phyloP scores from a whole-genome alignment of 2,888 invertebrate genomes.

The Hydrotaea cyrtoneurina region DNA sequence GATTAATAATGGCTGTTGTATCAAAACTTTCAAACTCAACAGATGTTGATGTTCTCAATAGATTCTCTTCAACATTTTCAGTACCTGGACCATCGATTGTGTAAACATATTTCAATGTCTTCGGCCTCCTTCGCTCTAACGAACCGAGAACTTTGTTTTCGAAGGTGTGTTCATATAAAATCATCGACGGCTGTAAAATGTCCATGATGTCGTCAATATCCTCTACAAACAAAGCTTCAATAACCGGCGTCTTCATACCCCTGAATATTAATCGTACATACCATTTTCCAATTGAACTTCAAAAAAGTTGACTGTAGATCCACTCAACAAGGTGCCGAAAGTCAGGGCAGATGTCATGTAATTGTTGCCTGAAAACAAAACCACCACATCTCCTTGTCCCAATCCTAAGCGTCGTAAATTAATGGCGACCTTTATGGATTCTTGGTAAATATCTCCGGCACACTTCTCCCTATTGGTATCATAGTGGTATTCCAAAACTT shows the following conservation, averaged over 20 bases:
- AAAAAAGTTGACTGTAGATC: conserved; percentile 68
- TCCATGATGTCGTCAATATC: conserved; percentile 53
- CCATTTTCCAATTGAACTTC: conserved; percentile 65
- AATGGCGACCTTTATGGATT: conserved; percentile 59
- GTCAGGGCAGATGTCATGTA: conserved; percentile 59
- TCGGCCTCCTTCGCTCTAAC: conserved; percentile 43
- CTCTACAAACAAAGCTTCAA: conserved; percentile 44
- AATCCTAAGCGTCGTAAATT: conserved; percentile 64
- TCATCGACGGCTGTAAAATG: conserved; percentile 64
- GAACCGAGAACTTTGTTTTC: conserved; percentile 41
- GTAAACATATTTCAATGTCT: conserved; percentile 52
- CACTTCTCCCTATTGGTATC: conserved; percentile 52
- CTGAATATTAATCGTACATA: conserved; percentile 28
- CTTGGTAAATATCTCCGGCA: conserved; percentile 58
- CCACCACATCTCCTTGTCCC: conserved; percentile 61
- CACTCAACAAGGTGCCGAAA: conserved; percentile 64
- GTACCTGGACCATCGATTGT: conserved; percentile 14
- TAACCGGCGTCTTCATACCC: not conserved
- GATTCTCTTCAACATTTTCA: conserved; percentile 18
- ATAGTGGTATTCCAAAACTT: conserved; percentile 66
- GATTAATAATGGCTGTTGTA: conserved; percentile 33
- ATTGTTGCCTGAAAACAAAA: conserved; percentile 64
- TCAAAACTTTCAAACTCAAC: conserved; percentile 39
- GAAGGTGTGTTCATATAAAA: conserved; percentile 65
- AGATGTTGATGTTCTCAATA: not conserved